phyloP scores from a whole-genome alignment of 2,113 vertebrate genomes.

The Zosterops japonicus region DNA sequence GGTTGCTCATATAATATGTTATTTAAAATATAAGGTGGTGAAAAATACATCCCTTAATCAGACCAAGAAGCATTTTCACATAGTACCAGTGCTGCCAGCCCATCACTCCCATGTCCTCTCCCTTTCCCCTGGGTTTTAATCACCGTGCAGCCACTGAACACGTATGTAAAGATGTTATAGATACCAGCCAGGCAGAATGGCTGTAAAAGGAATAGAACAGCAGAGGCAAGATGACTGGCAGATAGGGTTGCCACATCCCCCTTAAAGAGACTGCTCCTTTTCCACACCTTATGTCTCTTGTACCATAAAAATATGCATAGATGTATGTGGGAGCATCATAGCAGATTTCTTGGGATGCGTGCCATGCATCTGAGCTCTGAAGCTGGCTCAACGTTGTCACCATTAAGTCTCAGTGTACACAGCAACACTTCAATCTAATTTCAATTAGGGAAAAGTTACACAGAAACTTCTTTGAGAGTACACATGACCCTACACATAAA shows the following conservation, averaged over 20 bases:
- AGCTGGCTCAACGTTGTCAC: slow-evolving; percentile 58
- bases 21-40: background rate
- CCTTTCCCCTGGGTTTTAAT: background rate
- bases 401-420: slow-evolving; percentile 57
- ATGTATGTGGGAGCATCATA: slow-evolving; percentile 69
- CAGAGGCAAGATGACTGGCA: slow-evolving; percentile 68
- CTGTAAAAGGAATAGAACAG: slow-evolving; percentile 71
- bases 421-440: slow-evolving; percentile 61
- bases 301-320: slow-evolving; percentile 70
- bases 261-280: slow-evolving; percentile 73
- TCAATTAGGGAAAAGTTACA: slow-evolving; percentile 66
- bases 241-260: slow-evolving; percentile 69
- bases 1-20: background rate
- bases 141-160: background rate
- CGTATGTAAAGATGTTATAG: background rate
- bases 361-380: slow-evolving; percentile 51
- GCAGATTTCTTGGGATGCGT: slow-evolving; percentile 44
- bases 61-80: background rate
- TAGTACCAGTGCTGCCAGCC: background rate
- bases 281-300: slow-evolving; percentile 72
- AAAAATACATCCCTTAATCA: background rate
- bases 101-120: background rate
- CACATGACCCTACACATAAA: slow-evolving; percentile 26
- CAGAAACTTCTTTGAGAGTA: slow-evolving; percentile 59
- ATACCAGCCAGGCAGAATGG: slow-evolving; percentile 58